Evolutionary conservation across 2,797 vertebrate genomes (phyloP), one percentile per base, ranked within the genome.

Genomic region (Potorous gilbertii): DNA sequence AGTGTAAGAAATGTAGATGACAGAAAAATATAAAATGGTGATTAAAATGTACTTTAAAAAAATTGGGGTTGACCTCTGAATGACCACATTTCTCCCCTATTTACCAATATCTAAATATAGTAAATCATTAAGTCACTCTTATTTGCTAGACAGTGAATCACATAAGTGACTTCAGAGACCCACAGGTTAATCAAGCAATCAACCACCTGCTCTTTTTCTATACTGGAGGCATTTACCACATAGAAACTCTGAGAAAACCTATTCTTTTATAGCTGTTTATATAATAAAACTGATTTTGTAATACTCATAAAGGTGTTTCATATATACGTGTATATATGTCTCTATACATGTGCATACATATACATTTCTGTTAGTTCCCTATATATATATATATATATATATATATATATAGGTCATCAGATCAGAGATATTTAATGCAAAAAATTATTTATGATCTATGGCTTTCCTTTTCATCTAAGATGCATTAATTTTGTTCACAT

Each of bases 1-100:
- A 81, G 2, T 24, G n/a, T 81, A 46, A 21, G n/a, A 81, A 81
- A 81, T 81, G 21, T 40, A 81, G n/a, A 46, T 81, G 18, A 81
- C 46, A 40, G 40, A 24, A 81, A 81, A 94, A 94, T 18, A 93
- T 18, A 74, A 74, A 27, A 57, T 40, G 56, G 96, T 96, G 90
- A 96, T 4, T 91, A 62, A 94, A 95, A 31, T 57, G 34, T 90
- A 54, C 50, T 90, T 54, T 89, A 10, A 46, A 57, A 74, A 74
- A 74, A 74, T 92, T 66, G 46, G 4, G 2, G 56, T 40, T 89
- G 91, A 91, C 92, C 40, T 96, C 87, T 90, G 28, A 52, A 18
- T 91, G 93, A 87, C 28, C 96, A 95, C 14, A 91, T 14, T 52
- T 27, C 74, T 31, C 90, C 8, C 40, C 46, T 92, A 66, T 1